These are phyloP conservation scores for Characodon lateralis DNA, from an alignment of 2,797 vertebrate species.

Conservation along the genomic window DNA sequence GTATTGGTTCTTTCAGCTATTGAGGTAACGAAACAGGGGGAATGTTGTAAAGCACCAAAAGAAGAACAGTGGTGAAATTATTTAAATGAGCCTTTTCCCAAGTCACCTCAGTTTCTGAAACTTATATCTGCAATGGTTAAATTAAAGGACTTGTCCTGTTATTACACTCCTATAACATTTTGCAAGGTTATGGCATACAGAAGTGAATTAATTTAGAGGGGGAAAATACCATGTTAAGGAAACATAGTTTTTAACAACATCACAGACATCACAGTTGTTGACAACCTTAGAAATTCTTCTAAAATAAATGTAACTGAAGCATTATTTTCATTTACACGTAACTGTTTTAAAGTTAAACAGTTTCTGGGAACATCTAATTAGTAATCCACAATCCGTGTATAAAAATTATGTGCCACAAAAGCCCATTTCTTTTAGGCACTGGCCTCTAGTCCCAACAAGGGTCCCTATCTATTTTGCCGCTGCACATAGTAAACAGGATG, in stretches of 20 bases:
- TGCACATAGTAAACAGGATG: too few relatives aligned
- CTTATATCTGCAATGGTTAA: not conserved
- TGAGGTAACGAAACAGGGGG: slow-evolving; percentile 5
- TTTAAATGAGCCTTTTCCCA: not conserved
- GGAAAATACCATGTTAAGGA: not conserved
- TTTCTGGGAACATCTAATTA: not conserved
- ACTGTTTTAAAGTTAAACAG: not conserved
- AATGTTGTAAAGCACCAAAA: not conserved
- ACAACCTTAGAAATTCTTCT: not conserved
- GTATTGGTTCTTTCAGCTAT: slow-evolving; percentile 5
- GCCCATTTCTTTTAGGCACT: not conserved
- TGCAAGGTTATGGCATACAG: not conserved
- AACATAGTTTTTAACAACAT: not conserved
- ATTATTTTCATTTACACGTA: too few relatives aligned
- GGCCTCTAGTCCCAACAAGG: not conserved
- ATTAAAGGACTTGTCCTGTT: not conserved
- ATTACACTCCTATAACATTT: not conserved
- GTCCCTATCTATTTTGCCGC: not conserved
- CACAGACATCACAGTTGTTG: not conserved
- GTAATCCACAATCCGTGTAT: not conserved
- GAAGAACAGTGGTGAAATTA: not conserved
- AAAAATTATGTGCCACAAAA: not conserved
- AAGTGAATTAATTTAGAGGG: not conserved
- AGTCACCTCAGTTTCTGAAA: not conserved
- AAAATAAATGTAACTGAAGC: not conserved